Conservation (phyloP, 2,888 invertebrate species). For the Torymus aiolomorphi region DNA sequence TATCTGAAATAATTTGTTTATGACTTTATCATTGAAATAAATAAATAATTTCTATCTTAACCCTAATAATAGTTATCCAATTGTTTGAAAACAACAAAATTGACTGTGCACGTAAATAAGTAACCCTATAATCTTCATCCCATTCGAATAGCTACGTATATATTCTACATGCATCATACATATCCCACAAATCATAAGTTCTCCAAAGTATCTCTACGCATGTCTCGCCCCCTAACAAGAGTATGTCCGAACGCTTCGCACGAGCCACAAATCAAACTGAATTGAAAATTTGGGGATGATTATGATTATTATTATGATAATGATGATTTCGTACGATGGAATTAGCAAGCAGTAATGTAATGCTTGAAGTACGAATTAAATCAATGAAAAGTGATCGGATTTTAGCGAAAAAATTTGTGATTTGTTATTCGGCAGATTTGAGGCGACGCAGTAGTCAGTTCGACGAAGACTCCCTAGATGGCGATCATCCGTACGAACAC, state of each 20-base stretch:
- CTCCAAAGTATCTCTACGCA: background rate
- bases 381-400: conserved; percentile 23
- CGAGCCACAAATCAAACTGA: conserved; percentile 51
- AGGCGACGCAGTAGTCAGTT: conserved; percentile 73
- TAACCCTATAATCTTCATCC: too few species aligned
- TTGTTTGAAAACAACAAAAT: too few species aligned
- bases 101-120: too few species aligned
- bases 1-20: too few species aligned
- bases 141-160: too few species aligned
- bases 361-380: background rate
- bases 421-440: conserved; percentile 73
- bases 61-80: too few species aligned
- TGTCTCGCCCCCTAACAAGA: background rate
- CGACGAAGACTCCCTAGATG: conserved; percentile 74
- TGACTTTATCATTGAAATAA: too few species aligned
- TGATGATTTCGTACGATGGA: too few species aligned
- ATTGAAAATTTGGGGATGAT: background rate
- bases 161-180: too few species aligned
- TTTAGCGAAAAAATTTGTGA: conserved; percentile 62
- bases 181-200: background rate
- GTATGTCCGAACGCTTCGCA: conserved; percentile 35
- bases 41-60: too few species aligned
- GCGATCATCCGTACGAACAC: conserved; percentile 72
- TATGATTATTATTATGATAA: too few species aligned
- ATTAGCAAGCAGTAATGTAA: background rate